Conservation (phyloP, 1,140 invertebrate species). For the Brachionus sp. region DNA sequence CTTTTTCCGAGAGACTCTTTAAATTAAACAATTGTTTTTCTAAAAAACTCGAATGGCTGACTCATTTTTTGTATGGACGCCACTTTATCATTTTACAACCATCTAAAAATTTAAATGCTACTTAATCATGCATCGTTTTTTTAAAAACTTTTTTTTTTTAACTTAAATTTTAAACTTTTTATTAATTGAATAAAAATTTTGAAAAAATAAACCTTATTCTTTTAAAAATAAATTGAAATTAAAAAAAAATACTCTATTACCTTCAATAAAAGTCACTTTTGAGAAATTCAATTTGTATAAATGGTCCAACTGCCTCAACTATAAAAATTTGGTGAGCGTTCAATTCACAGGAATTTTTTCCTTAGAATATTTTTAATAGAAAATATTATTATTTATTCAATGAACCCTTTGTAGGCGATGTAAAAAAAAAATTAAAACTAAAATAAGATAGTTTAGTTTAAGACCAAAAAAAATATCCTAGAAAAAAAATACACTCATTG, state of each 20-base stretch:
- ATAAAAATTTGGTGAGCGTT: too few species aligned
- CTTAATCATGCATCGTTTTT: conserved; percentile 26
- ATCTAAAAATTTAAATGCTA: conserved; percentile 7
- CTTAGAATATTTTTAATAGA: too few species aligned
- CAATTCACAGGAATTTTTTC: too few species aligned
- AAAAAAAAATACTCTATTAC: too few species aligned
- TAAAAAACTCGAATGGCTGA: background rate
- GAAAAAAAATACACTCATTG: too few species aligned
- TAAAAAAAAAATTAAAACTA: too few species aligned
- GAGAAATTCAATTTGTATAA: too few species aligned
- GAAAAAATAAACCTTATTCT: background rate
- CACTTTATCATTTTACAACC: conserved; percentile 1
- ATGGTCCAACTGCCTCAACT: too few species aligned
- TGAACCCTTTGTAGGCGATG: too few species aligned
- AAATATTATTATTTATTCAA: too few species aligned
- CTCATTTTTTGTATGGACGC: background rate
- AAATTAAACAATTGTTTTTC: background rate
- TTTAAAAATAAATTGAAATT: background rate
- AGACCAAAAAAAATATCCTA: too few species aligned
- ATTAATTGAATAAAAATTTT: conserved; percentile 16
- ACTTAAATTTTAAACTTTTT: background rate
- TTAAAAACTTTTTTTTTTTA: background rate
- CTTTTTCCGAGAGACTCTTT: background rate
- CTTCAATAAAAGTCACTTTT: background rate
- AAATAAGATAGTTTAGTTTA: too few species aligned